Conservation (phyloP, 1,140 invertebrate genomes). For the Zophobas morio region DNA sequence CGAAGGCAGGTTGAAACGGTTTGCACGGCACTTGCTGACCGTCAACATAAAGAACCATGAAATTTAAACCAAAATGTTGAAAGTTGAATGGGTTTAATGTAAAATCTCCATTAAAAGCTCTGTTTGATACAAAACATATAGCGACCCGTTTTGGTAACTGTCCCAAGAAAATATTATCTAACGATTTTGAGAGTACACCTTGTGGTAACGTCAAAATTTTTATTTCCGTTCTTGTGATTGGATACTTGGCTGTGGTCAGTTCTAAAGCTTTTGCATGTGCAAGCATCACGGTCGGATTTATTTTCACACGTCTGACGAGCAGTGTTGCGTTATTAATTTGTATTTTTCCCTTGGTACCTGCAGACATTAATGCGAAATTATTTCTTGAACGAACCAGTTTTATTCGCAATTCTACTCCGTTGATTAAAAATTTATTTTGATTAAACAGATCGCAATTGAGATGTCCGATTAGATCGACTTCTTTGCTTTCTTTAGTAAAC, state of each 20-base stretch:
- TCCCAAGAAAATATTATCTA: conserved; percentile 65
- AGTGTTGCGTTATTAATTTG: conserved; percentile 62
- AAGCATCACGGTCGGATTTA: conserved; percentile 63
- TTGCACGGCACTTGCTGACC: conserved; percentile 59
- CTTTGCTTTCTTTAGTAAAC: no score
- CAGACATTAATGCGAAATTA: conserved; percentile 64
- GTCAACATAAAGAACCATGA: conserved; percentile 64
- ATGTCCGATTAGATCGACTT: conserved; percentile 29
- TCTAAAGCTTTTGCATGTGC: conserved; percentile 64
- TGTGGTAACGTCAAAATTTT: conserved; percentile 64
- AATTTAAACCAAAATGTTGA: conserved; percentile 63
- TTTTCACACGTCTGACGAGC: conserved; percentile 62
- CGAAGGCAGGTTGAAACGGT: conserved; percentile 56
- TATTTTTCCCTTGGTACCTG: conserved; percentile 49
- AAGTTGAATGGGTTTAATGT: conserved; percentile 66
- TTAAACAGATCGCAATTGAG: conserved; percentile 65
- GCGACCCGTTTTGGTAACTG: conserved; percentile 66
- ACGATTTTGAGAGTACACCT: conserved; percentile 61
- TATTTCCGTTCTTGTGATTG: conserved; percentile 65
- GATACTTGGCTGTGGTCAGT: conserved; percentile 66
- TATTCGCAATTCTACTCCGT: conserved; percentile 66
- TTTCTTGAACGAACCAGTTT: conserved; percentile 63
- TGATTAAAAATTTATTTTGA: conserved; percentile 66
- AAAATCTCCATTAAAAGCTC: conserved; percentile 65
- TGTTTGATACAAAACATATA: conserved; percentile 66